Conservation (phyloP, 2,113 vertebrate species). For the Tetrax tetrax region DNA sequence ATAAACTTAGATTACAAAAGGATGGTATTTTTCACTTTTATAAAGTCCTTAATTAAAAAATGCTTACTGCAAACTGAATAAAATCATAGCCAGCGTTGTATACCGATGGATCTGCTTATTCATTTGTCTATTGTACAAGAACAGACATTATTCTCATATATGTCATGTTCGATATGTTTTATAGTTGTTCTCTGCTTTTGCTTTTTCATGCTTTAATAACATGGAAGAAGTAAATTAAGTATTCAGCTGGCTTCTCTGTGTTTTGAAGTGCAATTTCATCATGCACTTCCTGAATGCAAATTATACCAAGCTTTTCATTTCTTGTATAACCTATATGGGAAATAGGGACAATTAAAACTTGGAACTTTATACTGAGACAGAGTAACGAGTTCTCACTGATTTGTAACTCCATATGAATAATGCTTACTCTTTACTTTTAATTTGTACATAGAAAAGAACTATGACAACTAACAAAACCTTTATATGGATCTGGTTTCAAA, state of each 20-base stretch:
- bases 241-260: not conserved
- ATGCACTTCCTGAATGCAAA: not conserved
- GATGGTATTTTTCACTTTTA: not conserved
- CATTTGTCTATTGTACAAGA: not conserved
- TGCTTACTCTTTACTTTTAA: not conserved
- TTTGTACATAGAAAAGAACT: not conserved
- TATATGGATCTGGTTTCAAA: not conserved
- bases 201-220: not conserved
- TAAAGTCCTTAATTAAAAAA: not conserved
- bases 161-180: not conserved
- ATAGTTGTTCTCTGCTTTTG: not conserved
- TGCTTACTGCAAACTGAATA: not conserved
- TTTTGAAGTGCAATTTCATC: constrained; percentile 6
- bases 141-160: not conserved
- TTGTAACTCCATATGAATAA: not conserved
- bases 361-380: not conserved
- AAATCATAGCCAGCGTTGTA: not conserved
- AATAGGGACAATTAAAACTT: constrained; percentile 11
- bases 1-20: not conserved
- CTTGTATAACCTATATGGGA: not conserved
- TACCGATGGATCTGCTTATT: not conserved
- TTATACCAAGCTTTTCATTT: not conserved
- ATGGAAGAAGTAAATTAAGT: not conserved
- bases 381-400: not conserved
- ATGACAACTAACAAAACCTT: not conserved